Conservation (phyloP, 2,888 invertebrate genomes). For the Agonopterix alstromeriana region DNA sequence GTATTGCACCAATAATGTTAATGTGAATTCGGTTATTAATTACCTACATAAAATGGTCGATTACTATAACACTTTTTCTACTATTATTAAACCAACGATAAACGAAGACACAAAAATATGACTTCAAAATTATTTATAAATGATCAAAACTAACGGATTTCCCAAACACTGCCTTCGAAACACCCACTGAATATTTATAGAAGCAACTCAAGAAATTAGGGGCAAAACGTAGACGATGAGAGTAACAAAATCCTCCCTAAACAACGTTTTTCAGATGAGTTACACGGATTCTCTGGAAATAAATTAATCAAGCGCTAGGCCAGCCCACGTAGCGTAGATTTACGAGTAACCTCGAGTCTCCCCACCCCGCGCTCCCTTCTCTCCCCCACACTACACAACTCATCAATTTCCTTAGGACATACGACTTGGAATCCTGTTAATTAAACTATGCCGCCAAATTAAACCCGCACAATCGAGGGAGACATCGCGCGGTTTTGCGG, state of each 20-base stretch:
- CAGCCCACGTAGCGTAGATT: conserved; percentile 54
- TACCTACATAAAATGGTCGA: too few species aligned
- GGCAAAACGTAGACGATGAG: conserved; percentile 17
- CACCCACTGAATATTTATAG: conserved; percentile 5
- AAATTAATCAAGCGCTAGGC: conserved; percentile 59
- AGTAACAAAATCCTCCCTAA: conserved; percentile 28
- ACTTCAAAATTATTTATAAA: too few species aligned
- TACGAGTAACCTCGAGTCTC: conserved; percentile 42
- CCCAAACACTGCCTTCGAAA: too few species aligned
- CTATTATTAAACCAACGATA: too few species aligned
- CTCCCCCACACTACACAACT: conserved; percentile 47
- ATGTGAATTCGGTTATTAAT: too few species aligned
- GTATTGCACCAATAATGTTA: too few species aligned
- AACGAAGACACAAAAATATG: too few species aligned
- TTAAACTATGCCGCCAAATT: conserved; percentile 67
- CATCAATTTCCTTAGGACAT: conserved; percentile 67
- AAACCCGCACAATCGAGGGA: conserved; percentile 33
- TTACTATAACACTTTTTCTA: too few species aligned
- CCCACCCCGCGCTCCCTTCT: conserved; percentile 11
- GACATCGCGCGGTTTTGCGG: conserved; percentile 14
- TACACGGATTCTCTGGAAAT: conserved; percentile 48
- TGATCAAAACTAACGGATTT: too few species aligned
- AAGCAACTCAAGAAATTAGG: conserved; percentile 21
- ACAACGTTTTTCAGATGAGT: conserved; percentile 48
- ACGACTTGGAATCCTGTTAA: conserved; percentile 62